Conservation (phyloP, 35 echinoderm and acorn worm genomes). For the Lytechinus variegatus region DNA sequence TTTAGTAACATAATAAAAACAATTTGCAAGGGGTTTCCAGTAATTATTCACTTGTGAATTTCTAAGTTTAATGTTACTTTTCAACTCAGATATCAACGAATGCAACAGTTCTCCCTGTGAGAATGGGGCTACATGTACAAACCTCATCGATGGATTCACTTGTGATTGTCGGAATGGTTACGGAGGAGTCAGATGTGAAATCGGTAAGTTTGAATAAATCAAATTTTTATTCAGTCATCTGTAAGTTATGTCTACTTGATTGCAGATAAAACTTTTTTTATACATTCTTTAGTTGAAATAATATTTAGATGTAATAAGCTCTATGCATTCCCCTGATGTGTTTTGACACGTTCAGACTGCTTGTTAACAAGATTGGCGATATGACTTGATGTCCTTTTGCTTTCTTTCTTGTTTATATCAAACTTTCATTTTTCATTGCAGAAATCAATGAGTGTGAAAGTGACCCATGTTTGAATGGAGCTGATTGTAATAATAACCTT, state of each 20-base stretch:
- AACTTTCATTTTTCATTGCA: conserved; percentile 22
- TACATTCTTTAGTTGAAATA: too few species aligned
- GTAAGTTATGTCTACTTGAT: too few species aligned
- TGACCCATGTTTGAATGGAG: conserved; percentile 69
- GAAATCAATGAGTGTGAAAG: conserved; percentile 60
- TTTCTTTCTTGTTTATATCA: too few species aligned
- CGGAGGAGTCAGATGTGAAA: conserved; percentile 61
- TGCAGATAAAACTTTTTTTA: too few species aligned
- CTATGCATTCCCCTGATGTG: too few species aligned
- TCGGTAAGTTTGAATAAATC: conserved; percentile 52
- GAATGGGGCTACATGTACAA: conserved; percentile 67
- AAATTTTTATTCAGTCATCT: too few species aligned
- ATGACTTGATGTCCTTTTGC: too few species aligned
- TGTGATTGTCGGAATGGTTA: conserved; percentile 71
- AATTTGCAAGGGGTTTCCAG: too few species aligned
- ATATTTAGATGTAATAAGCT: too few species aligned
- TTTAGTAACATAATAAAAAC: too few species aligned
- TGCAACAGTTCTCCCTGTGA: conserved; percentile 73
- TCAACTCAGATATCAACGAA: conserved; percentile 73
- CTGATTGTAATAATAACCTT: conserved; percentile 42
- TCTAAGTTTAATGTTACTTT: not conserved
- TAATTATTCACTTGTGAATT: not conserved
- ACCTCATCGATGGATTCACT: conserved; percentile 62
- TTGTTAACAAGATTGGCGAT: too few species aligned
- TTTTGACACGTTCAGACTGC: too few species aligned